These are phyloP conservation scores for Periophthalmus modestus DNA, from an alignment of 2,113 vertebrate species.

Conservation along the genomic window DNA sequence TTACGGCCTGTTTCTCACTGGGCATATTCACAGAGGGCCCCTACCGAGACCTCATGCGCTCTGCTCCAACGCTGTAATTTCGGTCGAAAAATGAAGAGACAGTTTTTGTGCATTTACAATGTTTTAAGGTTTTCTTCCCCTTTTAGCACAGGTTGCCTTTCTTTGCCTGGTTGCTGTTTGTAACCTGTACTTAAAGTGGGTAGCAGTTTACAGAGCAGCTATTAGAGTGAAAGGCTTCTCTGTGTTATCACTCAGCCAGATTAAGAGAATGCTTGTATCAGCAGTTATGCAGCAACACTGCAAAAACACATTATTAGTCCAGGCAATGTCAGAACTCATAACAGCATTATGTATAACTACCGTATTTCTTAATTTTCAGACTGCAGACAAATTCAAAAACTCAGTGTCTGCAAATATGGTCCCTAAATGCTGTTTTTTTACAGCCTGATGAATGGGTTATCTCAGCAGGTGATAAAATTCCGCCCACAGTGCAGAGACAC, in stretches of 20 bases:
- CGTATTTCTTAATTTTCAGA: slow-evolving; percentile 31
- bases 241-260: slow-evolving; percentile 64
- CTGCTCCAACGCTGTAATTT: slow-evolving; percentile 59
- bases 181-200: slow-evolving; percentile 73
- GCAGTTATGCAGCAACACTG: slow-evolving; percentile 60
- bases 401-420: slow-evolving; percentile 7
- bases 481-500: no score
- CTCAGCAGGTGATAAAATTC: no score
- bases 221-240: slow-evolving; percentile 67
- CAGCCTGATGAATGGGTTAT: not conserved
- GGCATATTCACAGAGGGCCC: slow-evolving; percentile 40
- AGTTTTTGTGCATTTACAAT: slow-evolving; percentile 43
- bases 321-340: slow-evolving; percentile 36
- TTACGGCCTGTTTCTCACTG: slow-evolving; percentile 61
- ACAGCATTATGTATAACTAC: slow-evolving; percentile 44
- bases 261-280: slow-evolving; percentile 68
- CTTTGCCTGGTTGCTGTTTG: slow-evolving; percentile 55
- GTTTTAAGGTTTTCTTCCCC: slow-evolving; percentile 35
- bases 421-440: not conserved
- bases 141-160: slow-evolving; percentile 44
- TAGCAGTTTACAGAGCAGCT: slow-evolving; percentile 69
- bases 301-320: slow-evolving; percentile 63
- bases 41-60: slow-evolving; percentile 24
- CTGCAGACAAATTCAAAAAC: slow-evolving; percentile 34
- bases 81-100: slow-evolving; percentile 48